phyloP scores from a whole-genome alignment of 2,888 invertebrate genomes.

The Schizaphis graminum region DNA sequence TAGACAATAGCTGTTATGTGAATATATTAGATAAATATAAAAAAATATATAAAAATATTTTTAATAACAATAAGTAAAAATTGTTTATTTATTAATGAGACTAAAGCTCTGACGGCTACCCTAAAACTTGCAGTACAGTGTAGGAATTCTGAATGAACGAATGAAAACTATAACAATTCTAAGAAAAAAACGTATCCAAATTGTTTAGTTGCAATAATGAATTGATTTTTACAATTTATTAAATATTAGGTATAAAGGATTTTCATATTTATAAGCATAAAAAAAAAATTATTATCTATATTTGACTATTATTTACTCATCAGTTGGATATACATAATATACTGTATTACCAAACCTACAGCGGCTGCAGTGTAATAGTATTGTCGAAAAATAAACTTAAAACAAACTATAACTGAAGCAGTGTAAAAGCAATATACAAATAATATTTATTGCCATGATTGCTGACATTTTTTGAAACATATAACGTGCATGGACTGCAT shows the following conservation, averaged over 20 bases:
- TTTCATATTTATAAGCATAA: too few relatives aligned
- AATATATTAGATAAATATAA: too few relatives aligned
- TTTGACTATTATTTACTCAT: neutral
- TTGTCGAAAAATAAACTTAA: neutral
- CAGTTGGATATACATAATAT: neutral
- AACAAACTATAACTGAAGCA: neutral
- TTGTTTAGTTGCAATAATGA: neutral
- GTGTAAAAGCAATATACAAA: neutral
- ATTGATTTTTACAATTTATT: neutral
- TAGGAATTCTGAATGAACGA: neutral
- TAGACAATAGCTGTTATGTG: neutral
- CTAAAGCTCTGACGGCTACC: neutral
- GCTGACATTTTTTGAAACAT: neutral
- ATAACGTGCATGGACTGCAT: neutral
- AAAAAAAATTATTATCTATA: neutral
- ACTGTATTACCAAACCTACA: neutral
- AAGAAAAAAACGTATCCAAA: neutral
- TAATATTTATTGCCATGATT: neutral
- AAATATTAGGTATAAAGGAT: too few relatives aligned
- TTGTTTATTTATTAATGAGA: neutral
- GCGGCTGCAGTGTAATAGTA: neutral
- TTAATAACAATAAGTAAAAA: too few relatives aligned
- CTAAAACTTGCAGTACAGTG: neutral
- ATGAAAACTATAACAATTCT: neutral
- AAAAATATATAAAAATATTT: too few relatives aligned